These are phyloP conservation scores for Syrrhaptes paradoxus DNA, from an alignment of 2,113 vertebrate genomes.

Conservation along the genomic window DNA sequence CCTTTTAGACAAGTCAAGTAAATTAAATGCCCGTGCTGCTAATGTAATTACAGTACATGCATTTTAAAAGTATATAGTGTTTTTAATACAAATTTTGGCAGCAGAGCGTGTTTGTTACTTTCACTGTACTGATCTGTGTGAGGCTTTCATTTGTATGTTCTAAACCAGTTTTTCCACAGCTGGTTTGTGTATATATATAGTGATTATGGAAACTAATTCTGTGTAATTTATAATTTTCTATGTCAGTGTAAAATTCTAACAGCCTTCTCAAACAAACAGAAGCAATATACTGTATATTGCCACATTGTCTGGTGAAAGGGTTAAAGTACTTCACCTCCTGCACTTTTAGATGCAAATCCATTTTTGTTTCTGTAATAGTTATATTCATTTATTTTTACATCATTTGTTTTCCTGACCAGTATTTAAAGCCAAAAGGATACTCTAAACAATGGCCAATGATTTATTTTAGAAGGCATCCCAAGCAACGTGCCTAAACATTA, in stretches of 20 bases:
- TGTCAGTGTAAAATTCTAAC: constrained; percentile 77
- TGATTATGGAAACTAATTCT: constrained; percentile 85
- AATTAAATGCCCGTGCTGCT: constrained; percentile 63
- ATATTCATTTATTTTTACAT: constrained; percentile 79
- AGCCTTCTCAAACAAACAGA: constrained; percentile 79
- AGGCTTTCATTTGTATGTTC: constrained; percentile 77
- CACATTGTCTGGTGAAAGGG: constrained; percentile 76
- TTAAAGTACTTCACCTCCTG: constrained; percentile 75
- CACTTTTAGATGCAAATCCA: constrained; percentile 79
- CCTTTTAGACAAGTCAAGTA: constrained; percentile 54
- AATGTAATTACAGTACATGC: constrained; percentile 48
- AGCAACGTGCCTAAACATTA: constrained; percentile 82
- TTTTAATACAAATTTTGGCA: constrained; percentile 67
- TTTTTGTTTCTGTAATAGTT: constrained; percentile 80
- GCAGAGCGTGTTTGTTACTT: constrained; percentile 75
- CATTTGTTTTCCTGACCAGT: constrained; percentile 80
- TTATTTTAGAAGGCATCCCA: constrained; percentile 78
- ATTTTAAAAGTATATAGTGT: constrained; percentile 58
- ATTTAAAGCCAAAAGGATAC: constrained; percentile 83
- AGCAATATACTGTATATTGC: constrained; percentile 80
- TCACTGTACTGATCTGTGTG: constrained; percentile 76
- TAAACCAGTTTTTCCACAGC: constrained; percentile 76
- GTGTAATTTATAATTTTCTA: constrained; percentile 89
- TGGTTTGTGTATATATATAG: constrained; percentile 84
- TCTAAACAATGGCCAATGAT: constrained; percentile 77